Evolutionary conservation across 2,113 vertebrate species (phyloP), one percentile per base, ranked within the genome.

Genomic region (Machaerirhynchus nigripectus): DNA sequence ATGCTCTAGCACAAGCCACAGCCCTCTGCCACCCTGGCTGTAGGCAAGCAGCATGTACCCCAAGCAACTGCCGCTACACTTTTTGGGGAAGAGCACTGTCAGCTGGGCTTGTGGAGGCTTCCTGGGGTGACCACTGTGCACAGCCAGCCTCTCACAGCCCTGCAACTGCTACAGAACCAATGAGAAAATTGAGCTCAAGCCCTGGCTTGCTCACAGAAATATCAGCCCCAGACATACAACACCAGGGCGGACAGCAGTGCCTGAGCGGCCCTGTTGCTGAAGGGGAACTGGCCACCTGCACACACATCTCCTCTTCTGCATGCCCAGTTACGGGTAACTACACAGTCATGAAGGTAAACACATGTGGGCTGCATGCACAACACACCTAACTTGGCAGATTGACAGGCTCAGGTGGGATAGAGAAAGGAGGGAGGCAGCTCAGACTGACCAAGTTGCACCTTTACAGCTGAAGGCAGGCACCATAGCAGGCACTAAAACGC

Each of bases 251-350:
- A 31, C 12, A 47, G 46, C 4, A 63, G 31, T 26, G 13, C 18
- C 35, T 4, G 0, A 67, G 46, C 0, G 0, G 23, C 30, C 26
- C 14, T 13, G 11, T 0, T 56, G 44, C 28, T 68, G 20, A 67
- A 70, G 3, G 3, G 23, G 18, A 74, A 20, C 17, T 37, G 37
- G n/a, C 40, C 37, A 69, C 13, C 13, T 14, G 28, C 42, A 53
- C 44, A 55, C 13, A 21, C 2, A 33, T 14, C 17, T 56, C 14
- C 8, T 46, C 49, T 56, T 35, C 11, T 26, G 28, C 40, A 44
- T 1, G 1, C 10, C 19, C 22, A 3, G 11, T 39, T 35, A 63
- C 4, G 5, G 30, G 56, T 77, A 77, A 53, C 39, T 55, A 71
- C 44, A 65, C 21, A 40, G 12, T 6, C 63, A 60, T 1, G 0